Percentiles rank a stretch among this genome's conserved stretches.
These are phyloP conservation scores for Sprattus sprattus DNA, from an alignment of 2,113 vertebrate species.

Conservation along the genomic window DNA sequence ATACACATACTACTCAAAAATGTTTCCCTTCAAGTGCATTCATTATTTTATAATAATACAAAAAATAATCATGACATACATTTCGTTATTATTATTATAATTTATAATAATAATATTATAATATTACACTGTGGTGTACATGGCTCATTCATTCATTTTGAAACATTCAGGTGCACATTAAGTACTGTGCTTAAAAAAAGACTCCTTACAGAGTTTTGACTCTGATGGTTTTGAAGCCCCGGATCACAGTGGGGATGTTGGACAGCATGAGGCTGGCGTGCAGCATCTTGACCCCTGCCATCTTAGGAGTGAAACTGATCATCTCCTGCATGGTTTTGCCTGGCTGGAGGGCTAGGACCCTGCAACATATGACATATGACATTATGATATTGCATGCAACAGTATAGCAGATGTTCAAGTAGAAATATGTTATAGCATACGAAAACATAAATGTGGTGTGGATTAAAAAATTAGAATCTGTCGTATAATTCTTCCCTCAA, in stretches of 20 bases:
- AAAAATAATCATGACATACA: neutral
- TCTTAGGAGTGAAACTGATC: conserved; percentile 34
- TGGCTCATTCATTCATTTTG: neutral
- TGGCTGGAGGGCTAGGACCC: conserved; percentile 26
- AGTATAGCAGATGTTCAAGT: neutral
- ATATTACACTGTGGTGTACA: neutral
- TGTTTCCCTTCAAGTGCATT: neutral
- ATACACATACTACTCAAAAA: too few species aligned
- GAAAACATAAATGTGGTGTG: neutral
- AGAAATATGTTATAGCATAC: too few species aligned
- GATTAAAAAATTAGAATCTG: neutral
- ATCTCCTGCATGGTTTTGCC: conserved; percentile 11
- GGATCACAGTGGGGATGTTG: conserved; percentile 9
- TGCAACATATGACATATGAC: neutral
- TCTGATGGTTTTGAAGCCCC: conserved; percentile 37
- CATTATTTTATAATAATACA: neutral
- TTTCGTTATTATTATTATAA: too few species aligned
- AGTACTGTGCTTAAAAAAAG: neutral
- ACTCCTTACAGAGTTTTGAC: conserved; percentile 2
- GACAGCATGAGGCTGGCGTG: conserved; percentile 27
- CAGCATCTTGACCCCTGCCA: conserved; percentile 41
- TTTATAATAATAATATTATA: neutral
- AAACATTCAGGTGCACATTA: neutral
- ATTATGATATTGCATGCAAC: neutral
- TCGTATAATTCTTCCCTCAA: neutral